phyloP scores from a whole-genome alignment of 2,113 vertebrate species.

The Ovis canadensis region DNA sequence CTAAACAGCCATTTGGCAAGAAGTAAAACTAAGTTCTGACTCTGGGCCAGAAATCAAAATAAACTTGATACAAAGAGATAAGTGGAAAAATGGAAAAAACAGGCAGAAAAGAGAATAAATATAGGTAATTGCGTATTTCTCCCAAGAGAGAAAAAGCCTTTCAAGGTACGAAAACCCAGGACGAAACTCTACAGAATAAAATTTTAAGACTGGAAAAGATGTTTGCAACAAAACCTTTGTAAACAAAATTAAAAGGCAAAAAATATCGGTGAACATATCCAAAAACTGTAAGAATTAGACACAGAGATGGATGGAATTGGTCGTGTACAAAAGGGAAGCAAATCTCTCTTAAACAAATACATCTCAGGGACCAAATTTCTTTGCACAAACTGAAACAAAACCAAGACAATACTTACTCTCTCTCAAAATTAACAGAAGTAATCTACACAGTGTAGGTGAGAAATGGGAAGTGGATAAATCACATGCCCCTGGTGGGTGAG shows the following conservation, averaged over 20 bases:
- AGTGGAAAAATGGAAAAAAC: not conserved
- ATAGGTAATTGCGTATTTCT: not conserved
- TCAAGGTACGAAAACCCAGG: not conserved
- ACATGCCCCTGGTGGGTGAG: accelerated
- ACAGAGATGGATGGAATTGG: accelerated
- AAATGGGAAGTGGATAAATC: not conserved
- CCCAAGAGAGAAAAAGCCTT: not conserved
- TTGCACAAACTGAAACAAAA: not conserved
- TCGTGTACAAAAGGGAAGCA: not conserved
- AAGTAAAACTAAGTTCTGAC: not conserved
- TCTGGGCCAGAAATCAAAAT: not conserved
- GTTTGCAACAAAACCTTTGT: not conserved
- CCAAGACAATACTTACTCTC: not conserved
- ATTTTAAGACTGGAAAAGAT: not conserved
- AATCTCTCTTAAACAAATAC: not conserved
- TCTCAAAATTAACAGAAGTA: not conserved
- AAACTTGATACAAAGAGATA: not conserved
- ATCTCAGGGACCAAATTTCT: not conserved
- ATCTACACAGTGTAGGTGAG: not conserved
- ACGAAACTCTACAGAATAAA: not conserved
- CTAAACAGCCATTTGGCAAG: not conserved
- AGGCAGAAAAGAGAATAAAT: not conserved
- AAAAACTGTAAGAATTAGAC: not conserved
- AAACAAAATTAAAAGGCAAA: not conserved
- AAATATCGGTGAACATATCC: not conserved